Percentiles rank a stretch among this genome's conserved stretches.
Conservation (phyloP, 2,113 vertebrate species). For the Chaenocephalus aceratus region DNA sequence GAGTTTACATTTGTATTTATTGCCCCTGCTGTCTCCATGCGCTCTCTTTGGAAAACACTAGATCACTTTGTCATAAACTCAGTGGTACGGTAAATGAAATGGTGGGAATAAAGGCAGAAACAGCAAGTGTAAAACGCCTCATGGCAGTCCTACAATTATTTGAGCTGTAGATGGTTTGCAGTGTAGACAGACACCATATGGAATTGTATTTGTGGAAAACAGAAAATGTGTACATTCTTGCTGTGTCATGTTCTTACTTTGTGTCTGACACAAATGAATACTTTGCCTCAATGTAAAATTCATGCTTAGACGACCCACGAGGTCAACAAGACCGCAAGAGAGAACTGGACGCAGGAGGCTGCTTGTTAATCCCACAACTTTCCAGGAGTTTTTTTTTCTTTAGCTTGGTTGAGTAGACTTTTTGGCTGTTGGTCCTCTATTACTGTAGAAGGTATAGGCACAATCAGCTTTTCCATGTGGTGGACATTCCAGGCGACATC, state of each 20-base stretch:
- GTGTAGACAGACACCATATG: slow-evolving; percentile 66
- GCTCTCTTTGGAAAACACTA: slow-evolving; percentile 40
- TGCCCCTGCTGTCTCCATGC: slow-evolving; percentile 43
- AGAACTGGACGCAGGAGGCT: slow-evolving; percentile 37
- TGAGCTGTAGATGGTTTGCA: slow-evolving; percentile 48
- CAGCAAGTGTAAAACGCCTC: slow-evolving; percentile 12
- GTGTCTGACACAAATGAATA: slow-evolving; percentile 5
- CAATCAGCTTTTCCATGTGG: slow-evolving; percentile 80
- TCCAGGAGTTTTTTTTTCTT: slow-evolving; percentile 58
- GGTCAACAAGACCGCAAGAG: slow-evolving; percentile 22
- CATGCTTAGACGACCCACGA: slow-evolving; percentile 4
- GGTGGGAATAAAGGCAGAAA: slow-evolving; percentile 47
- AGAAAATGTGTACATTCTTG: slow-evolving; percentile 39
- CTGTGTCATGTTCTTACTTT: slow-evolving; percentile 44
- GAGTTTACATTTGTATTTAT: slow-evolving; percentile 58
- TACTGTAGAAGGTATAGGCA: slow-evolving; percentile 68
- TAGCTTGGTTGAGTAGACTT: slow-evolving; percentile 49
- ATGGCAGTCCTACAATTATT: slow-evolving; percentile 51
- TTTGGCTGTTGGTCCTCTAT: slow-evolving; percentile 69
- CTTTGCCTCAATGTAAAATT: slow-evolving; percentile 15
- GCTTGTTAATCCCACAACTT: slow-evolving; percentile 62
- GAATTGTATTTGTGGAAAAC: slow-evolving; percentile 42
- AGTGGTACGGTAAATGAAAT: slow-evolving; percentile 53
- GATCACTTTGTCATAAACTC: slow-evolving; percentile 45
- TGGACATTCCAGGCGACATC: slow-evolving; percentile 79